These are phyloP conservation scores for Volucella inflata DNA, from an alignment of 2,888 invertebrate genomes.

Conservation along the genomic window DNA sequence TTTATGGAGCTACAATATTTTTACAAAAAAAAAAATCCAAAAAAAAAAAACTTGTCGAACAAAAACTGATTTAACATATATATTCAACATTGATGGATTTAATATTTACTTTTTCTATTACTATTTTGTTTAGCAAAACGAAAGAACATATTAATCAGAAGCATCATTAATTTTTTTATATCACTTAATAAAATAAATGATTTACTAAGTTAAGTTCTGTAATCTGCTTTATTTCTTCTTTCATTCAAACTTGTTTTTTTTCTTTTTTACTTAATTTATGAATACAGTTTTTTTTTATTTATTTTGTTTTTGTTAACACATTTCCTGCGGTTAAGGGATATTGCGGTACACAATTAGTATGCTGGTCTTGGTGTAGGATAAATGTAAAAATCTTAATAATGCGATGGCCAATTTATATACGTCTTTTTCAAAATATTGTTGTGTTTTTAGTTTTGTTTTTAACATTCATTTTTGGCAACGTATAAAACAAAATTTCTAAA, in stretches of 20 bases:
- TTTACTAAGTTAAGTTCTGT: constrained; percentile 50
- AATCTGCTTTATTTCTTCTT: constrained; percentile 3
- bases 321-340: constrained; percentile 36
- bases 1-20: constrained; percentile 10
- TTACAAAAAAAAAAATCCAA: constrained; percentile 12
- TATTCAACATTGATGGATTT: constrained; percentile 27
- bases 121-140: constrained; percentile 62
- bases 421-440: constrained; percentile 64
- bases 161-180: constrained; percentile 66
- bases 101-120: constrained; percentile 39
- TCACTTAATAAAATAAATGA: constrained; percentile 40
- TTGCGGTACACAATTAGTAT: constrained; percentile 40
- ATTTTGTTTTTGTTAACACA: constrained; percentile 37
- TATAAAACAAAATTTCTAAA: constrained; percentile 43
- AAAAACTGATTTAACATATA: constrained; percentile 66
- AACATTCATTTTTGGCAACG: constrained; percentile 29
- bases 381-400: constrained; percentile 36
- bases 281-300: constrained; percentile 31
- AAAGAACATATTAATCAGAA: constrained; percentile 75
- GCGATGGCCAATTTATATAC: constrained; percentile 68
- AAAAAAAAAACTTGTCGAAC: constrained; percentile 51
- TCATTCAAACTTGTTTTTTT: neutral
- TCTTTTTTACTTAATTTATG: constrained; percentile 30
- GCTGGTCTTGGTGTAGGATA: constrained; percentile 64
- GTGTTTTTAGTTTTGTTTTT: constrained; percentile 24